Evolutionary conservation across 2,797 vertebrate species (phyloP), one percentile per base, ranked within the genome.

Genomic region (Remorina albescens): DNA sequence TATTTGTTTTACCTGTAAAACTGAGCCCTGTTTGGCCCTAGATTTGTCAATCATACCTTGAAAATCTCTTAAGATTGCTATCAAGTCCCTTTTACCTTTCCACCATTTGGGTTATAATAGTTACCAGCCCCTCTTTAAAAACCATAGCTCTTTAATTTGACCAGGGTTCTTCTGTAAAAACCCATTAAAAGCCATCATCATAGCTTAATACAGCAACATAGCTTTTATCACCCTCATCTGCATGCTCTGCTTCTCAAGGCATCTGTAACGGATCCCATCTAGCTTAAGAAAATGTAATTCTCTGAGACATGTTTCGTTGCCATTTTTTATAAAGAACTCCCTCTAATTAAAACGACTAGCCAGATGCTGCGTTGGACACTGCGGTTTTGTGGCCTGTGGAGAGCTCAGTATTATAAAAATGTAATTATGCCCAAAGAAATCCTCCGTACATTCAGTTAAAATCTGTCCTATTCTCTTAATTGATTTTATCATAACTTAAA

Each of bases 1-100:
- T 65, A 65, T 81, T 84, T 82, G 60, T 86, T 86, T 84, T 72
- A 84, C 85, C 71, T 68, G 58, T 77, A 74, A 78, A 82, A 75
- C 72, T 69, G 63, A 62, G 69, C 54, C 55, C 37, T 67, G 67
- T 74, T 71, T 71, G 65, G n/a, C 71, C 67, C n/a, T 25, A 71
- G 63, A 74, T 1, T 6, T 68, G 60, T 72, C 76, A 71, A 51
- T 80, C 68, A 80, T 78, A 66, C 32, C 57, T 21, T 54, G 23
- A 55, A 59, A 75, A 53, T 37, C 25, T 65, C 44, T 54, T 50
- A 73, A 82, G 42, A 71, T 68, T 26, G 56, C 54, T 70, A 61
- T 44, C 13, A 61, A 49, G 64, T 61, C 67, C 11, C 16, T 39
- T 57, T 50, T 51, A 80, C 64, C 62, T 78, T 36, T 3, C 26